Conservation (phyloP, 2,888 invertebrate species). For the Volucella inanis region DNA sequence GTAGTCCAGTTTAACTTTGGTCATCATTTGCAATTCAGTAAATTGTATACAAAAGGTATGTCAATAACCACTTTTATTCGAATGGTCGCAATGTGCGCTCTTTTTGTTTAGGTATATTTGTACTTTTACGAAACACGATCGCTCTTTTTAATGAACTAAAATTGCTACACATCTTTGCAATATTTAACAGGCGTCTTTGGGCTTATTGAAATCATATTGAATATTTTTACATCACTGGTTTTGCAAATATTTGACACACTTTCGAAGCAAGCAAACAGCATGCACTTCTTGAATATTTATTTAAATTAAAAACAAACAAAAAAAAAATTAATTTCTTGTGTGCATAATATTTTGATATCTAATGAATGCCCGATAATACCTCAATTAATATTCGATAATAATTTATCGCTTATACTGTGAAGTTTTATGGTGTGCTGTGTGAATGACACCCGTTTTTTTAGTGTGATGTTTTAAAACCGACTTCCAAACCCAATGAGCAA, state of each 20-base stretch:
- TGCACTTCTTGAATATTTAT: slow-evolving; percentile 5
- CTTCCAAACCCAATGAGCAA: too few relatives aligned
- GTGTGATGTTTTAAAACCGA: too few relatives aligned
- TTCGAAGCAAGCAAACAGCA: slow-evolving; percentile 15
- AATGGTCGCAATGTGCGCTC: slow-evolving; percentile 5
- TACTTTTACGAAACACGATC: neutral
- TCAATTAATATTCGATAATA: too few relatives aligned
- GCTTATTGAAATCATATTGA: slow-evolving; percentile 39
- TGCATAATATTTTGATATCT: too few relatives aligned
- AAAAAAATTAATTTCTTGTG: too few relatives aligned
- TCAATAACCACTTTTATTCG: slow-evolving; percentile 7
- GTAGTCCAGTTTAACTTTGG: too few relatives aligned
- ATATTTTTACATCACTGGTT: slow-evolving; percentile 38
- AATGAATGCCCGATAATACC: too few relatives aligned
- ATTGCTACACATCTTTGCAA: slow-evolving; percentile 28
- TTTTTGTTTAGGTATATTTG: slow-evolving; percentile 15
- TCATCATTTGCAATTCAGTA: too few relatives aligned
- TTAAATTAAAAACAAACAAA: neutral
- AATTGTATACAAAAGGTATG: neutral
- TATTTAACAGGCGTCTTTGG: slow-evolving; percentile 49
- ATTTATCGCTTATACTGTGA: too few relatives aligned
- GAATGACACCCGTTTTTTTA: too few relatives aligned
- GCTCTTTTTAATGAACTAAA: slow-evolving; percentile 38
- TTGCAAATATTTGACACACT: slow-evolving; percentile 54
- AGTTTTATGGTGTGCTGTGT: too few relatives aligned